Evolutionary conservation across 2,888 invertebrate genomes (phyloP).

Genomic region (Ichneumon xanthorius): DNA sequence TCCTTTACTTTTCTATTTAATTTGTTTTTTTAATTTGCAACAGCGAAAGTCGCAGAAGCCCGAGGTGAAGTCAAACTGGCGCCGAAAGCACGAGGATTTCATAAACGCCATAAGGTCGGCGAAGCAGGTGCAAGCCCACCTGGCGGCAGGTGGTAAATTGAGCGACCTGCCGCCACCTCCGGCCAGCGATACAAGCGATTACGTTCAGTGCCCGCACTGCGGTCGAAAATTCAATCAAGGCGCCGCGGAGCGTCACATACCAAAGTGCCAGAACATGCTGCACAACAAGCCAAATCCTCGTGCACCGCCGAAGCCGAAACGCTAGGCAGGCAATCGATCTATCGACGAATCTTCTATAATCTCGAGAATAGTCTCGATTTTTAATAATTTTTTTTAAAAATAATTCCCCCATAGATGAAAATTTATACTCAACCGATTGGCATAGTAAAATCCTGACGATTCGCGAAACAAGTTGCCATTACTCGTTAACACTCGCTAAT

Average conservation of each 20-base stretch:
- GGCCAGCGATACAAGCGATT: slow-evolving; percentile 95
- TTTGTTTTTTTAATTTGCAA: slow-evolving; percentile 41
- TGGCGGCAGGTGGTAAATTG: slow-evolving; percentile 94
- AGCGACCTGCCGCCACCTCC: slow-evolving; percentile 96
- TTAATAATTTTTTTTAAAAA: neutral
- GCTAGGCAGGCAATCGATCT: slow-evolving; percentile 63
- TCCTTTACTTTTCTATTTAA: neutral
- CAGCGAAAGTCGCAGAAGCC: slow-evolving; percentile 77
- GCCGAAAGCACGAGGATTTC: slow-evolving; percentile 97
- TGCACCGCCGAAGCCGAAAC: slow-evolving; percentile 72
- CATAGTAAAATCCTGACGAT: slow-evolving; percentile 27
- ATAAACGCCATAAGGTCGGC: slow-evolving; percentile 96
- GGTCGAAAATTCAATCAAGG: slow-evolving; percentile 92
- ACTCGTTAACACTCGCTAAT: slow-evolving; percentile 40
- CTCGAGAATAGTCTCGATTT: neutral
- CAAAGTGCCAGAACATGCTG: slow-evolving; percentile 93
- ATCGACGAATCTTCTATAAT: neutral
- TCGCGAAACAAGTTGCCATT: slow-evolving; percentile 12
- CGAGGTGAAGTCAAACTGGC: slow-evolving; percentile 89
- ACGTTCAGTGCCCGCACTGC: slow-evolving; percentile 96
- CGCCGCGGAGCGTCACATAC: slow-evolving; percentile 96
- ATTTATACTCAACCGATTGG: slow-evolving; percentile 2
- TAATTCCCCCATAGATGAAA: slow-evolving; percentile 14
- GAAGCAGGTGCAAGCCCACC: slow-evolving; percentile 92
- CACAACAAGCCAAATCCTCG: slow-evolving; percentile 91